Conservation (phyloP, 2,888 invertebrate genomes). For the Orchesellides sinensis region DNA sequence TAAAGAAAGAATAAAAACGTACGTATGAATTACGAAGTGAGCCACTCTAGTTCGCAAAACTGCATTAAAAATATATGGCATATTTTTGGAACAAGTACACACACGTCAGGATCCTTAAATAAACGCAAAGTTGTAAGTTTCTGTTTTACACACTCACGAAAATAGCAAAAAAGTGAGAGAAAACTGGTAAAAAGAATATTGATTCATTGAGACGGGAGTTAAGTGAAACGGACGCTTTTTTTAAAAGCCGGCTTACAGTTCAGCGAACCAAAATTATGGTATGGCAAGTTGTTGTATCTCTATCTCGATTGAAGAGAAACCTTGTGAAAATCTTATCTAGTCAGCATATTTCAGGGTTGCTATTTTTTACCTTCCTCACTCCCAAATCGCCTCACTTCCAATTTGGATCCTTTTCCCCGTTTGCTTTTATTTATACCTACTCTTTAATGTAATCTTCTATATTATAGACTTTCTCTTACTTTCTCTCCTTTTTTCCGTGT, state of each 20-base stretch:
- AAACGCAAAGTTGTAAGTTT: background rate
- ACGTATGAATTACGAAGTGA: too few relatives aligned
- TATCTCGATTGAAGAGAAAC: background rate
- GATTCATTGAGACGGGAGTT: slow-evolving; percentile 3
- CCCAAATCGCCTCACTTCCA: slow-evolving; percentile 30
- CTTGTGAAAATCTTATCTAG: slow-evolving; percentile 46
- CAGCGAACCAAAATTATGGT: too few relatives aligned
- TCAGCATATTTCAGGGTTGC: slow-evolving; percentile 46
- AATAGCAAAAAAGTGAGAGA: background rate
- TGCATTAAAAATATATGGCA: too few relatives aligned
- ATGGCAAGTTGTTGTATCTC: too few relatives aligned
- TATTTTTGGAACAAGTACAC: too few relatives aligned
- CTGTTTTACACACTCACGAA: background rate
- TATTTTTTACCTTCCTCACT: slow-evolving; percentile 24
- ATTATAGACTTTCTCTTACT: too few relatives aligned
- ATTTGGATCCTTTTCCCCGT: slow-evolving; percentile 20
- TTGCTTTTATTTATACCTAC: background rate
- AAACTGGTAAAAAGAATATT: background rate
- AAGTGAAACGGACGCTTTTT: slow-evolving; percentile 1
- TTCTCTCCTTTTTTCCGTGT: too few relatives aligned
- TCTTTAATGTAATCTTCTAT: background rate
- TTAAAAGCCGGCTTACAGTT: background rate
- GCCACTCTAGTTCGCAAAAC: too few relatives aligned
- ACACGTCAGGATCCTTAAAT: background rate
- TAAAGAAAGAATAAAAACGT: too few relatives aligned